Evolutionary conservation across 2,113 vertebrate genomes (phyloP).

Genomic region (Notiomystis cincta): DNA sequence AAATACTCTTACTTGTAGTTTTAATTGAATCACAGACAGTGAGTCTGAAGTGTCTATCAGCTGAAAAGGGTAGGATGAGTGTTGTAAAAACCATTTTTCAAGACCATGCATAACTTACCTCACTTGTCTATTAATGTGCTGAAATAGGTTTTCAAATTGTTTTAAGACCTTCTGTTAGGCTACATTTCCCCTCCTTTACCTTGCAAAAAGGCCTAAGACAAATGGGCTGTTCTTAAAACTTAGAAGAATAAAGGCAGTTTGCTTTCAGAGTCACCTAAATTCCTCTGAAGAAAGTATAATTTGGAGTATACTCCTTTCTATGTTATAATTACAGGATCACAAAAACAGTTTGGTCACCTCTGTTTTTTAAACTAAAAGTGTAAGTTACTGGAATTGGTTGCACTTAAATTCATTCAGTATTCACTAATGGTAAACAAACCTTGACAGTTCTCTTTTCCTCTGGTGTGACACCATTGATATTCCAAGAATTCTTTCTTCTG

Average conservation of each 20-base stretch:
- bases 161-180: not conserved
- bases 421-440: not conserved
- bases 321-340: not conserved
- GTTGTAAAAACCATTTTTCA: not conserved
- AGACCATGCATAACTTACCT: not conserved
- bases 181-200: not conserved
- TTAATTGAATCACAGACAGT: conserved; percentile 14
- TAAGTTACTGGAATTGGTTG: not conserved
- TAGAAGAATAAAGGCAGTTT: not conserved
- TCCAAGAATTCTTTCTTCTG: not conserved
- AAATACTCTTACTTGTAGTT: conserved; percentile 19
- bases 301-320: not conserved
- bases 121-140: not conserved
- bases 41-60: not conserved
- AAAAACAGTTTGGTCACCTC: not conserved
- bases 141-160: not conserved
- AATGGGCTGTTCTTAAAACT: not conserved
- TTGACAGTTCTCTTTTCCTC: not conserved
- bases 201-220: not conserved
- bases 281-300: not conserved
- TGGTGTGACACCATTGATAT: not conserved
- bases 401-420: not conserved
- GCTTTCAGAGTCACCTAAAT: not conserved
- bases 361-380: not conserved
- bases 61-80: not conserved